A percentile compares a stretch with the other conserved stretches of the same genome.
phyloP scores from a whole-genome alignment of 2,888 invertebrate genomes.

The Caenorhabditis sp. region DNA sequence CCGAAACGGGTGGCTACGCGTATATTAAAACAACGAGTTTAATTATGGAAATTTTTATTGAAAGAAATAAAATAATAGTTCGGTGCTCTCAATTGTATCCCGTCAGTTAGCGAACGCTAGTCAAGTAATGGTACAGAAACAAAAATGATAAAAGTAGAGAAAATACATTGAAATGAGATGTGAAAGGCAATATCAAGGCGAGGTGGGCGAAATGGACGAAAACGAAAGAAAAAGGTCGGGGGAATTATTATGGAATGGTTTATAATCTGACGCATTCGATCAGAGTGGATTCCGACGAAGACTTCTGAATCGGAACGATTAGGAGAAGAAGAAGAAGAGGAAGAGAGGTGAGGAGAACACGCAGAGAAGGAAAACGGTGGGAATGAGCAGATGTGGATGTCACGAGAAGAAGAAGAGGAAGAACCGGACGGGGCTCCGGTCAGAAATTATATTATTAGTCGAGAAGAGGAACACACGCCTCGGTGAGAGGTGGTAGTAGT shows the following conservation, averaged over 20 bases:
- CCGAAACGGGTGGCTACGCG: background rate
- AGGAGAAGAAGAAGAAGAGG: background rate
- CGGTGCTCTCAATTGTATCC: slow-evolving; percentile 35
- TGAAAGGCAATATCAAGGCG: slow-evolving; percentile 56
- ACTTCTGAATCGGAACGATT: slow-evolving; percentile 45
- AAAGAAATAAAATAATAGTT: slow-evolving; percentile 18
- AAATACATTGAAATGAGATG: slow-evolving; percentile 7
- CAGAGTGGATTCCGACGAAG: slow-evolving; percentile 62
- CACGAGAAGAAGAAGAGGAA: slow-evolving; percentile 25
- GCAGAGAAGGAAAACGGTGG: slow-evolving; percentile 32
- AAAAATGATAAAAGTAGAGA: slow-evolving; percentile 2
- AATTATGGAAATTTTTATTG: slow-evolving; percentile 34
- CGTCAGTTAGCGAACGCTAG: slow-evolving; percentile 53
- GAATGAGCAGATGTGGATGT: slow-evolving; percentile 62
- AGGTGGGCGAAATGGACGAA: slow-evolving; percentile 3
- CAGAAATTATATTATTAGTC: slow-evolving; percentile 26
- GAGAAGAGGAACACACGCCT: slow-evolving; percentile 3
- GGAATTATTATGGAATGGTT: slow-evolving; percentile 40
- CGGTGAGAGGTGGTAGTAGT: background rate
- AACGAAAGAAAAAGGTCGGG: background rate
- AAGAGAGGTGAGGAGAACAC: slow-evolving; percentile 28
- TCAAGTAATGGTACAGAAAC: slow-evolving; percentile 23
- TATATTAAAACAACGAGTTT: too few relatives aligned
- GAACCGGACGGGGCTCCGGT: slow-evolving; percentile 15
- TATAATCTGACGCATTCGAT: slow-evolving; percentile 64